Base-by-base conservation (phyloP, 2,113 vertebrate species). In the Phalacrocorax brasilianus region DNA sequence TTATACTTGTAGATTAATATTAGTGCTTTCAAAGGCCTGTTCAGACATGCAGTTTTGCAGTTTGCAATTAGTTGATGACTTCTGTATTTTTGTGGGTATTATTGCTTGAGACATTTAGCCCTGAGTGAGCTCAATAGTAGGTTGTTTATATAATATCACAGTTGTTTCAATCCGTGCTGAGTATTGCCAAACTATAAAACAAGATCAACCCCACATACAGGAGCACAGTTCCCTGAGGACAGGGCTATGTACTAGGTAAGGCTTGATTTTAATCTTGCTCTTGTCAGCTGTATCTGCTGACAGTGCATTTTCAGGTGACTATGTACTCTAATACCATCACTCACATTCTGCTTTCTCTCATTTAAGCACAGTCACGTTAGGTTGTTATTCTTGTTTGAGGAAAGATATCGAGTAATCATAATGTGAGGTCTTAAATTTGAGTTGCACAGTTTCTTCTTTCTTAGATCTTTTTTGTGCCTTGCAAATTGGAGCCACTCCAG, bases 261-360 rank as follows among this genome's bases (percentile, higher is more conserved):
- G 50, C 33, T 86, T 74, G 63, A 77, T 95, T 91, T 80, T 73
- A 74, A 90, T 96, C 91, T 91, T 71, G 40, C 55, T 35, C 67
- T 95, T 95, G 85, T 96, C 92, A 58, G 72, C 78, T 90, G 22
- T 66, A 93, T 90, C 93, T 96, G 92, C 96, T 97, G 95, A 94
- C 88, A 16, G 79, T 50, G 88, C 56, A 12, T 91, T 94, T 96
- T 96, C 78, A 47, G 92, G 72, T 90, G 85, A 67, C 58, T 85
- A 3, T 1, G 0, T 38, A 63, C 70, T 67, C 16, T 59, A 83
- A 6, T 71, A 35, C 40, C 59, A 63, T 80, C 82, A 17, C 61
- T 96, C 63, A 24, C 45, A 26, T 55, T 63, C 72, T 73, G 75
- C 71, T 58, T 74, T 58, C 88, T 91, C 77, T 72, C 81, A 38